Conservation (phyloP, 2,113 vertebrate genomes). For the Chaenocephalus aceratus region DNA sequence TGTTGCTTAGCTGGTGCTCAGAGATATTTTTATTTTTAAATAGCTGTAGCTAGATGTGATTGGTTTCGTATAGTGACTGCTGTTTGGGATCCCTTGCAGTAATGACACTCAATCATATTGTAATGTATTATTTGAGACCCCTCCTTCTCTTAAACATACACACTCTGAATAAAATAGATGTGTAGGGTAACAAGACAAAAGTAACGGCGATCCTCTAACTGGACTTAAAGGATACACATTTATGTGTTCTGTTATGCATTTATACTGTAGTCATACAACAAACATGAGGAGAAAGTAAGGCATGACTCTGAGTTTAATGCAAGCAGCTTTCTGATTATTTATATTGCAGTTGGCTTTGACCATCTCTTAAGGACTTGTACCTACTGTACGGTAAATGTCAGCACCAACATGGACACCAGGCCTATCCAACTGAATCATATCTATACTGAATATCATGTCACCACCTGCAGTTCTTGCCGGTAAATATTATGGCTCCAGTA, state of each 20-base stretch:
- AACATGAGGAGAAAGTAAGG: background rate
- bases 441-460: constrained; percentile 38
- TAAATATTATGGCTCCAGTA: background rate
- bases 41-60: constrained; percentile 43
- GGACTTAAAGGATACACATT: constrained; percentile 16
- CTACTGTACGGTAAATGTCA: constrained; percentile 9
- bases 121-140: constrained; percentile 63
- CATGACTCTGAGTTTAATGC: too few species aligned
- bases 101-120: constrained; percentile 67
- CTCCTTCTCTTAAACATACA: background rate
- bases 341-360: constrained; percentile 12
- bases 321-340: background rate
- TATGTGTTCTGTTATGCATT: constrained; percentile 17
- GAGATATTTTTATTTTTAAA: constrained; percentile 57
- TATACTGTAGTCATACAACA: constrained; percentile 16
- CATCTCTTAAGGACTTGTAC: constrained; percentile 5
- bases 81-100: constrained; percentile 62
- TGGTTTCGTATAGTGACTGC: constrained; percentile 63
- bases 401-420: background rate
- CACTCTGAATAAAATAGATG: constrained; percentile 35
- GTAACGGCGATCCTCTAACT: constrained; percentile 47
- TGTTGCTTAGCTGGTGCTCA: constrained; percentile 53
- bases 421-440: constrained; percentile 41
- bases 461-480: background rate
- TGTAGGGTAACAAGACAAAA: constrained; percentile 35